Conservation (phyloP, 2,797 vertebrate species). For the Crocodylus rhombifer region DNA sequence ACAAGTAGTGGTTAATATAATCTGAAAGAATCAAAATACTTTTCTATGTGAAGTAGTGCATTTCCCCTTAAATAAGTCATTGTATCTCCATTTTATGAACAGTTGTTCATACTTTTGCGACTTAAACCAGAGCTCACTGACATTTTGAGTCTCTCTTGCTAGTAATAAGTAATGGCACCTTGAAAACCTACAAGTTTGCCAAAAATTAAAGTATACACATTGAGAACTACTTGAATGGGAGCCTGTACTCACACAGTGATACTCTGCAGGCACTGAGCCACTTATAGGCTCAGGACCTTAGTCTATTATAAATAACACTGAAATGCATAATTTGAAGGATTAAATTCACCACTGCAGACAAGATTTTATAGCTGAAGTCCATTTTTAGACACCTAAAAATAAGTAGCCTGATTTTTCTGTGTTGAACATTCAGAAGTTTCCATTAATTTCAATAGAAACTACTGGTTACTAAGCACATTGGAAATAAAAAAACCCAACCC, state of each 20-base stretch:
- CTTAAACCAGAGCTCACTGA: not conserved
- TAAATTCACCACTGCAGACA: not conserved
- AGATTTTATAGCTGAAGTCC: not conserved
- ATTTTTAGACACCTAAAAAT: not conserved
- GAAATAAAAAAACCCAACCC: not conserved
- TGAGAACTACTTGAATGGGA: not conserved
- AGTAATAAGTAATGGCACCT: not conserved
- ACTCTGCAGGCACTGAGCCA: not conserved
- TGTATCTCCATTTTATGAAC: not conserved
- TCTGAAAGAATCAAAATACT: not conserved
- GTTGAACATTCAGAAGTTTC: not conserved
- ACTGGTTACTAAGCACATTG: not conserved
- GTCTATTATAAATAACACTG: not conserved
- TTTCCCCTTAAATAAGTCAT: conserved; percentile 21
- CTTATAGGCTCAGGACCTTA: not conserved
- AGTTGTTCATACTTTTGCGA: not conserved
- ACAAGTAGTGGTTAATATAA: conserved; percentile 7
- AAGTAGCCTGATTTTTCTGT: not conserved
- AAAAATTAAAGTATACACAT: not conserved
- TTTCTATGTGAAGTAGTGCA: not conserved
- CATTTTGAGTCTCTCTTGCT: not conserved
- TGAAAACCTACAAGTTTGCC: not conserved
- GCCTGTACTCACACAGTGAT: not conserved
- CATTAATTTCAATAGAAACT: not conserved
- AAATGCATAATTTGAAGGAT: not conserved